Percentiles rank a stretch among this genome's conserved stretches.
phyloP scores from a whole-genome alignment of 2,888 invertebrate genomes.

The Platycheirus albimanus region DNA sequence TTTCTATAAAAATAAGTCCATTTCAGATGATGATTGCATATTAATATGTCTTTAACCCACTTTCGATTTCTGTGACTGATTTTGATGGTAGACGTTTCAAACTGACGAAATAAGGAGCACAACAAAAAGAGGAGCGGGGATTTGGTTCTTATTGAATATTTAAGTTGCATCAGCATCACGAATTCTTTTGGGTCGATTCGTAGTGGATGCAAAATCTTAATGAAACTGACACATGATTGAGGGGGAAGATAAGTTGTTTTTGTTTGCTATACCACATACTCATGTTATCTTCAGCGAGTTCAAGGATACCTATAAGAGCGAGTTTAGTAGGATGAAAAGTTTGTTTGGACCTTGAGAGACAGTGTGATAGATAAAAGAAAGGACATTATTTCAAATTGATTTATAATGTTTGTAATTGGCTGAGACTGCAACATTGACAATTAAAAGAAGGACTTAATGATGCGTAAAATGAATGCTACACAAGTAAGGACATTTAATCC shows the following conservation, averaged over 20 bases:
- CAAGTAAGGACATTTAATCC: too few species aligned
- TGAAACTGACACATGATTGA: constrained; percentile 47
- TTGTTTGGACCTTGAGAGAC: constrained; percentile 1
- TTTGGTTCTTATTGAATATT: constrained; percentile 41
- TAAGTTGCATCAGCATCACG: neutral
- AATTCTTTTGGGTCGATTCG: constrained; percentile 37
- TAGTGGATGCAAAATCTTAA: constrained; percentile 36
- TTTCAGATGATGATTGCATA: neutral
- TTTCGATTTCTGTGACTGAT: constrained; percentile 6
- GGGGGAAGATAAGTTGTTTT: constrained; percentile 19
- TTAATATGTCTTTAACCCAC: constrained; percentile 40
- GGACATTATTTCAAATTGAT: too few species aligned
- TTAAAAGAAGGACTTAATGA: too few species aligned
- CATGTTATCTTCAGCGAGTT: constrained; percentile 6
- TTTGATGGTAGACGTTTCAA: neutral
- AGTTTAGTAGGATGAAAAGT: neutral
- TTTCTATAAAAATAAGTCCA: neutral
- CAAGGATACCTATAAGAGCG: constrained; percentile 40
- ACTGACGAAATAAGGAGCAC: constrained; percentile 19
- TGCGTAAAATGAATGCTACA: too few species aligned
- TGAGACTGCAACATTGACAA: too few species aligned
- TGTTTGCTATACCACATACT: neutral
- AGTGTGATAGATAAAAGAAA: too few species aligned
- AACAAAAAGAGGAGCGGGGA: constrained; percentile 34
- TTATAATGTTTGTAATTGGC: too few species aligned